A percentile compares a stretch with the other conserved stretches of the same genome.
Conservation (phyloP, 2,888 invertebrate genomes). For the Caenorhabditis angaria region DNA sequence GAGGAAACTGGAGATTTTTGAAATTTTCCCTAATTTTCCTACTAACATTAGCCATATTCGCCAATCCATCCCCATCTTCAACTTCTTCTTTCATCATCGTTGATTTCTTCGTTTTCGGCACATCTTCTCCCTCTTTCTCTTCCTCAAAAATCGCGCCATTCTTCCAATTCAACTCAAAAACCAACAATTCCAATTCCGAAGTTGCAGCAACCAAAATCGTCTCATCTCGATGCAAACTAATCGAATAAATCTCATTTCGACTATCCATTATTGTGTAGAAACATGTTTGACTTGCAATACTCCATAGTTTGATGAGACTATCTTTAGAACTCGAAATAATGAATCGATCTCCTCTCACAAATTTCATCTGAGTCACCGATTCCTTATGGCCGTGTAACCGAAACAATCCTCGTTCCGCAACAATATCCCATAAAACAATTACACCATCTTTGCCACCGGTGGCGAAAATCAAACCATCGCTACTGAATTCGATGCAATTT, state of each 20-base stretch:
- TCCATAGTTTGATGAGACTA: slow-evolving; percentile 95
- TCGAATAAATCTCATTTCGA: slow-evolving; percentile 80
- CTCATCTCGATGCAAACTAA: slow-evolving; percentile 83
- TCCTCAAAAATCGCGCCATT: slow-evolving; percentile 38
- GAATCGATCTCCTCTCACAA: slow-evolving; percentile 73
- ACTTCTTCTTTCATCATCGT: slow-evolving; percentile 45
- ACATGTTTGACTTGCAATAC: slow-evolving; percentile 90
- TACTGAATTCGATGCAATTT: slow-evolving; percentile 85
- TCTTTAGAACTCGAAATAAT: slow-evolving; percentile 82
- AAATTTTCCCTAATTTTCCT: not conserved
- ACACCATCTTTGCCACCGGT: slow-evolving; percentile 93
- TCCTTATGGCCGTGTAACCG: slow-evolving; percentile 91
- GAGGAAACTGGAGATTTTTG: too few species aligned
- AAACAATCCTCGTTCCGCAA: slow-evolving; percentile 88
- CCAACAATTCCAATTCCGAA: slow-evolving; percentile 84
- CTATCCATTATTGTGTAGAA: slow-evolving; percentile 89
- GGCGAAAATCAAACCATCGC: slow-evolving; percentile 84
- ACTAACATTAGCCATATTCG: slow-evolving; percentile 39
- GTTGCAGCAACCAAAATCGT: slow-evolving; percentile 87
- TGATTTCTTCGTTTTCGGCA: slow-evolving; percentile 22
- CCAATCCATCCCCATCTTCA: slow-evolving; percentile 16
- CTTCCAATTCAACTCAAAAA: slow-evolving; percentile 77
- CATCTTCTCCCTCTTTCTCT: slow-evolving; percentile 19
- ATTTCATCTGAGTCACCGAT: slow-evolving; percentile 80
- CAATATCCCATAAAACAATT: slow-evolving; percentile 91